Base-by-base conservation (phyloP, 53 echinoderm and acorn worm genomes). In the Echinometra lucunter region DNA sequence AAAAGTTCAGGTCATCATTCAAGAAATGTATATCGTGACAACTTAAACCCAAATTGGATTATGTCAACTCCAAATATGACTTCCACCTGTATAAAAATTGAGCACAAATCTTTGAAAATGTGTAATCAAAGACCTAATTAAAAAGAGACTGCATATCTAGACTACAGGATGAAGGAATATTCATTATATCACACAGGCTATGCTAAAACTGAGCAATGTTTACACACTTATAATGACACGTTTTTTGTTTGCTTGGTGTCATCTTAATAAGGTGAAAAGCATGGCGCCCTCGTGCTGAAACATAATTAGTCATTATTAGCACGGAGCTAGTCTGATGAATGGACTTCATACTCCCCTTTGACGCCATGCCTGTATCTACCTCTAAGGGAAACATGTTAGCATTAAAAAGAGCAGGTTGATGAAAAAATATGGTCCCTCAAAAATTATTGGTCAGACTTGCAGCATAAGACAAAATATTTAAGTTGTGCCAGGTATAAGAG, bases 191-290 rank as follows among this genome's bases (percentile, higher is more conserved):
- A 49, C 85, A 85, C 49, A 7, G 12, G n/a, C 45, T 30, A 49
- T 49, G n/a, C 19, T 85, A 44, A 47, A 85, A 85, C 12, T 78
- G 85, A 85, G 85, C 85, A 85, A 85, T 85, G 85, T 85, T 85
- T 85, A 85, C 85, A 27, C 85, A 85, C 85, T 85, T 47, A 85
- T 47, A 85, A 85, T 49, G 85, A 85, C 85, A 85, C 85, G 85
- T 49, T 85, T 85, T 85, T 47, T 85, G 85, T 85, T 85, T 85
- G 85, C 85, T 11, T 15, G 81, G 9, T 85, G 85, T 85, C 85
- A n/a, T 85, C 85, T 85, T 85, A n/a, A 49, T 28, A 27, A 85
- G 85, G 49, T 47, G 85, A 49, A 85, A 44, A 44, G 81, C 81
- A 53, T 81, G 49, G 85, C 49, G 5, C 4, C 49, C 4, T 5